Base-by-base conservation (phyloP, 1,140 invertebrate species). In the Carcinoscorpius rotundicauda region DNA sequence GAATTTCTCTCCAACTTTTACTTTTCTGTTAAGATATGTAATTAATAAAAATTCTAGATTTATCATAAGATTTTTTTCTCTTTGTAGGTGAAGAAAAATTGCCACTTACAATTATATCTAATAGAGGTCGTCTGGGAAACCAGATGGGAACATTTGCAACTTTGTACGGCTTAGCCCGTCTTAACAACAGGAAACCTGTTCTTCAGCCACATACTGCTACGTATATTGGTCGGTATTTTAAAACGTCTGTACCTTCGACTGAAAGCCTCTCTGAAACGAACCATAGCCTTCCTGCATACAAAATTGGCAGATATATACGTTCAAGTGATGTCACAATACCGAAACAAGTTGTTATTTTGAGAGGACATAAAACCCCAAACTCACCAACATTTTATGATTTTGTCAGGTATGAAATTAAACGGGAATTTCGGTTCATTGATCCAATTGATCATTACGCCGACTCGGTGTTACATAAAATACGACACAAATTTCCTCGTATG, bases 111-210 rank as follows among this genome's bases (percentile, higher is more conserved):
- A 66, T 69, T 49, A 52, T 61, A 11, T 53, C 11, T 4, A 66
- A 66, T 29, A n/a, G 81, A 66, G 83, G 82, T 49, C 73, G 83
- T 63, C 70, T 86, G 61, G 85, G 84, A 57, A 85, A 85, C 73
- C 82, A 83, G 70, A 85, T 85, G 72, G 84, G 82, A 80, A 82
- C 84, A 66, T 85, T 84, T 67, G 82, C 81, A 0, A 81, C 82
- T 0, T 80, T 84, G 4, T 84, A 82, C 81, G 83, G 83, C 0
- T 74, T 77, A 70, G 81, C 72, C 69, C 63, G 81, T 64, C 74
- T 80, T 60, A 84, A 83, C 6, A 81, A 82, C 4, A 73, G 84
- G 4, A 6, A 55, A 55, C 6, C 53, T 6, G 53, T 55, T 8
- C 53, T 55, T 6, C 6, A 6, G 53, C 53, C 6, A 55, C 3